Evolutionary conservation across 2,797 vertebrate genomes (phyloP), one percentile per base, ranked within the genome.

Genomic region (Oreonectes daqikongensis): DNA sequence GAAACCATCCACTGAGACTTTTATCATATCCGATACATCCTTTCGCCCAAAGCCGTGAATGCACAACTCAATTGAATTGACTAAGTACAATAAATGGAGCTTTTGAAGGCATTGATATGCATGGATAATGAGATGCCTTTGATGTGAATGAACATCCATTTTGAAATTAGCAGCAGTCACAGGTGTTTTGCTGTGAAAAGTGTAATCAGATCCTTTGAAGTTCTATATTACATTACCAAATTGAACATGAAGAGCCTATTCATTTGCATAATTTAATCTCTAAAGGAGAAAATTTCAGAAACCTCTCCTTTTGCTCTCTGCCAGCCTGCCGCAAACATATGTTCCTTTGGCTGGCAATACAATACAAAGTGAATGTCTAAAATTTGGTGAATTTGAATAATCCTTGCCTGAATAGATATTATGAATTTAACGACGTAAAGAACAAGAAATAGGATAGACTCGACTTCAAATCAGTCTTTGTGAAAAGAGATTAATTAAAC

Each of bases 111-210:
- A 84, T 84, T 84, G 72, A 86, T 89, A 86, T 88, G 84, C 90
- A 92, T 91, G 87, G 84, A 90, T 90, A 90, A 92, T 89, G 92
- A 90, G 86, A 92, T 89, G 90, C 89, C 87, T 93, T 90, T 91
- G 89, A 94, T 92, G 90, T 90, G 88, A 89, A 88, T 91, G 92
- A 92, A 92, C 93, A 94, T 91, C 87, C 88, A 90, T 92, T 94
- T 83, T 90, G 87, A 83, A 88, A 91, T 90, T 89, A 91, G 89
- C 89, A 79, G 85, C 89, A 90, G 90, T 92, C 91, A 91, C 93
- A 94, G 92, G 91, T 92, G 91, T 93, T 93, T 94, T 91, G 89
- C 88, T 90, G 79, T 77, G 82, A 80, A 81, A 83, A 78, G 88
- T 87, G 84, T 91, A 90, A 93, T 91, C 89, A 88, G 84, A 83